A percentile compares a stretch with the other conserved stretches of the same genome.
Evolutionary conservation across 2,113 vertebrate genomes (phyloP).

Genomic region (Nothobranchius kuhntae): DNA sequence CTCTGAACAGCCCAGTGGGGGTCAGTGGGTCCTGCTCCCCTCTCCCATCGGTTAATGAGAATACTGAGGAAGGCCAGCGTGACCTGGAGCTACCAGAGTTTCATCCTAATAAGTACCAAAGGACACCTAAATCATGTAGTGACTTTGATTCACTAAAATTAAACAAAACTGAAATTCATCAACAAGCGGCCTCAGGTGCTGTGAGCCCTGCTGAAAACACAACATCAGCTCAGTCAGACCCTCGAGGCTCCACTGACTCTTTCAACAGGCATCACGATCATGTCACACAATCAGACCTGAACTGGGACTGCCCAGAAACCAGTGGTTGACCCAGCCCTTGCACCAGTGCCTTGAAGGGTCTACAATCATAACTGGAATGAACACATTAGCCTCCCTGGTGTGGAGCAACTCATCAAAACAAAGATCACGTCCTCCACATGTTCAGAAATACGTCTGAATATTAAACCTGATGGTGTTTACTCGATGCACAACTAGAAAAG

Average conservation of each 20-base stretch:
- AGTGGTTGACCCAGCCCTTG: not conserved
- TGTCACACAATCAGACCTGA: conserved; percentile 4
- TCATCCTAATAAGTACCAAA: not conserved
- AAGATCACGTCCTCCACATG: conserved; percentile 41
- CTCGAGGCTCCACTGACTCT: not conserved
- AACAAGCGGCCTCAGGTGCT: not conserved
- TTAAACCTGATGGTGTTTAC: conserved; percentile 27
- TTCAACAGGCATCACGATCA: conserved; percentile 2
- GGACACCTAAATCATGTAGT: conserved; percentile 1
- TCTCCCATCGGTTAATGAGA: not conserved
- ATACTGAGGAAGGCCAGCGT: not conserved
- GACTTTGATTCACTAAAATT: conserved; percentile 1
- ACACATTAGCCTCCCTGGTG: conserved; percentile 48
- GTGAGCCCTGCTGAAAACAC: not conserved
- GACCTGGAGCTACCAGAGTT: not conserved
- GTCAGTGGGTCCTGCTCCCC: not conserved
- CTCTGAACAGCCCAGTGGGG: not conserved
- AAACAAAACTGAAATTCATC: conserved; percentile 5
- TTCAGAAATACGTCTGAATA: conserved; percentile 15
- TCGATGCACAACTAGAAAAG: conserved; percentile 33
- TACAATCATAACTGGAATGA: not conserved
- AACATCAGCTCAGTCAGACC: conserved; percentile 11
- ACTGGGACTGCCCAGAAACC: not conserved
- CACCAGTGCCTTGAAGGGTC: conserved; percentile 59
- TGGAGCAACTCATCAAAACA: conserved; percentile 37